A percentile compares a stretch with the other conserved stretches of the same genome.
Conservation (phyloP, 2,888 invertebrate genomes). For the Poecilobothrus nobilitatus region DNA sequence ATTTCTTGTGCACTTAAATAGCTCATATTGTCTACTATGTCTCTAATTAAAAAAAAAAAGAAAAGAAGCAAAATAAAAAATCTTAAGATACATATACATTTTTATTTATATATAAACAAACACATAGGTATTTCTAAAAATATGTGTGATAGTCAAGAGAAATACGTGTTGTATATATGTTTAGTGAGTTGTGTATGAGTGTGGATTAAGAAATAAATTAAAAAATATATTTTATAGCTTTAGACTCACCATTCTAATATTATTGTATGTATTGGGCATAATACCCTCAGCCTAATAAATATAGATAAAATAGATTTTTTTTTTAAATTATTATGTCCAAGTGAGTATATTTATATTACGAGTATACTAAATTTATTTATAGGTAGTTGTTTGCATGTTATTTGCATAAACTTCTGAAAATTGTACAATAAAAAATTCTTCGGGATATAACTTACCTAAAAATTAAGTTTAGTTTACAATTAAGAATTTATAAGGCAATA, state of each 20-base stretch:
- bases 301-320: neutral
- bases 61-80: neutral
- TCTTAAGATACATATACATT: neutral
- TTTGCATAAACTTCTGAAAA: too few species aligned
- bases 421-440: too few species aligned
- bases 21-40: constrained; percentile 19
- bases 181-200: neutral
- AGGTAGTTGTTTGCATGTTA: too few species aligned
- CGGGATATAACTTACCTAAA: too few species aligned
- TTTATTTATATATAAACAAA: neutral
- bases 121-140: too few species aligned
- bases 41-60: constrained; percentile 22
- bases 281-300: neutral
- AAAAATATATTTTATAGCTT: neutral
- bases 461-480: too few species aligned
- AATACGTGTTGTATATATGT: too few species aligned
- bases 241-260: neutral
- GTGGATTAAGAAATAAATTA: neutral
- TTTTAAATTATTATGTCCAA: too few species aligned
- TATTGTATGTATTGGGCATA: neutral
- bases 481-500: too few species aligned
- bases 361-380: too few species aligned
- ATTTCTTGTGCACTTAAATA: constrained; percentile 23
- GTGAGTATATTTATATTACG: too few species aligned
- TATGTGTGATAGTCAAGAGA: too few species aligned